phyloP scores from a whole-genome alignment of 53 echinoderm and acorn worm genomes.

The Zoroaster sp. region DNA sequence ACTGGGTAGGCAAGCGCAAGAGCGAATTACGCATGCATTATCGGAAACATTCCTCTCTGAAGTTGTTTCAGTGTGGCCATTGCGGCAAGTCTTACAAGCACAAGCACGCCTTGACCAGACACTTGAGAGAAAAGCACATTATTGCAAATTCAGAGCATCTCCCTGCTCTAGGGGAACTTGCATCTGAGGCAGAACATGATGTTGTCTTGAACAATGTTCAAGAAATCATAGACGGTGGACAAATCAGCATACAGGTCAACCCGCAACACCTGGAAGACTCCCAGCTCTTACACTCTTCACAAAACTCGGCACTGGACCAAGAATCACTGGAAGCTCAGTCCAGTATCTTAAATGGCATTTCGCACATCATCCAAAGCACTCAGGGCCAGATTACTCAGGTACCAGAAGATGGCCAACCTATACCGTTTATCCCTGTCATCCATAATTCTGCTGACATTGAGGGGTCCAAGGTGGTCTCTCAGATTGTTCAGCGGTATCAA shows the following conservation, averaged over 20 bases:
- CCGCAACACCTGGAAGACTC: background rate
- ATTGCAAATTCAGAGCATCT: background rate
- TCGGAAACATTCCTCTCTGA: constrained; percentile 54
- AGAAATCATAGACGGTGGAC: background rate
- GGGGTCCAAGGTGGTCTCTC: background rate
- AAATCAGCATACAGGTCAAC: background rate
- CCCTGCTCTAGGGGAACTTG: background rate
- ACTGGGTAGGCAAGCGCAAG: constrained; percentile 51
- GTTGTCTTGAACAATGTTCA: background rate
- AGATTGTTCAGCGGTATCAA: constrained; percentile 15
- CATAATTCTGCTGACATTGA: background rate
- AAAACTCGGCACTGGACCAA: background rate
- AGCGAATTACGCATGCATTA: constrained; percentile 38
- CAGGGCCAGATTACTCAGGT: background rate
- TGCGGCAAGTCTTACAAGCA: constrained; percentile 58
- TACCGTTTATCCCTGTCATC: background rate
- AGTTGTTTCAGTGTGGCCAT: constrained; percentile 35
- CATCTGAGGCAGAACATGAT: background rate
- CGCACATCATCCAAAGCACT: background rate
- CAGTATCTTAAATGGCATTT: background rate
- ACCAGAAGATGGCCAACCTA: too few species aligned
- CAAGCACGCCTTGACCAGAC: constrained; percentile 58
- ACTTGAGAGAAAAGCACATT: constrained; percentile 51
- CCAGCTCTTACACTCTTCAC: background rate
- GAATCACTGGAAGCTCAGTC: background rate